phyloP scores from a whole-genome alignment of 2,888 invertebrate species.

The Amblyjoppa fuscipennis region DNA sequence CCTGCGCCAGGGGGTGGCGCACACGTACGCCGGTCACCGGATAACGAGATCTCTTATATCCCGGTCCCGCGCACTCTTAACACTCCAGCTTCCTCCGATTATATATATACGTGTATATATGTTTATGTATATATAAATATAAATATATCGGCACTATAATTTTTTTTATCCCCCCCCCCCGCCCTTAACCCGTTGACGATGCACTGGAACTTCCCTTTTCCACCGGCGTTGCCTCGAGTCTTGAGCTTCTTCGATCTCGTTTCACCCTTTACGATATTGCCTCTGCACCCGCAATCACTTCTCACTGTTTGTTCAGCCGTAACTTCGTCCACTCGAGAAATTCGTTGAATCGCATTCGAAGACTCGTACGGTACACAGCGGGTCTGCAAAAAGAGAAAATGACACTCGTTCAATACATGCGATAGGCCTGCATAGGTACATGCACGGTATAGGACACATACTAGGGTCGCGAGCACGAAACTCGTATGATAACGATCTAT shows the following conservation, averaged over 20 bases:
- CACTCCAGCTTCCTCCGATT: conserved; percentile 9
- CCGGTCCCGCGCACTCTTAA: conserved; percentile 14
- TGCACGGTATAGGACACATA: background rate
- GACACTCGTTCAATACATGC: background rate
- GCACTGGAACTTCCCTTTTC: conserved; percentile 6
- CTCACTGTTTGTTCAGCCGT: conserved; percentile 51
- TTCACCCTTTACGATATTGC: conserved; percentile 37
- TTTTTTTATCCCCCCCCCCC: background rate
- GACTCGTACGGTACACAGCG: conserved; percentile 33
- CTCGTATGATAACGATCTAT: background rate
- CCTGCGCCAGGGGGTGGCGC: conserved; percentile 86
- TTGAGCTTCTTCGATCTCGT: conserved; percentile 39
- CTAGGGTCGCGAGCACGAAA: background rate
- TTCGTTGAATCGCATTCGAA: conserved; percentile 38
- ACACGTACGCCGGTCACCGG: conserved; percentile 75
- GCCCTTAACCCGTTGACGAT: background rate
- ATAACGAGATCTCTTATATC: conserved; percentile 16
- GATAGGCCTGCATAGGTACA: background rate
- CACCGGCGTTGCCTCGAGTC: conserved; percentile 21
- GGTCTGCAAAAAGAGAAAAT: conserved; percentile 48
- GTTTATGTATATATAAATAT: conserved; percentile 28
- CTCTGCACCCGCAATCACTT: conserved; percentile 33
- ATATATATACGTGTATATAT: background rate
- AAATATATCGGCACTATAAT: conserved; percentile 8
- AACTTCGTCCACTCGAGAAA: conserved; percentile 39